These are phyloP conservation scores for Melanargia galathea DNA, from an alignment of 2,888 invertebrate species.

Conservation along the genomic window DNA sequence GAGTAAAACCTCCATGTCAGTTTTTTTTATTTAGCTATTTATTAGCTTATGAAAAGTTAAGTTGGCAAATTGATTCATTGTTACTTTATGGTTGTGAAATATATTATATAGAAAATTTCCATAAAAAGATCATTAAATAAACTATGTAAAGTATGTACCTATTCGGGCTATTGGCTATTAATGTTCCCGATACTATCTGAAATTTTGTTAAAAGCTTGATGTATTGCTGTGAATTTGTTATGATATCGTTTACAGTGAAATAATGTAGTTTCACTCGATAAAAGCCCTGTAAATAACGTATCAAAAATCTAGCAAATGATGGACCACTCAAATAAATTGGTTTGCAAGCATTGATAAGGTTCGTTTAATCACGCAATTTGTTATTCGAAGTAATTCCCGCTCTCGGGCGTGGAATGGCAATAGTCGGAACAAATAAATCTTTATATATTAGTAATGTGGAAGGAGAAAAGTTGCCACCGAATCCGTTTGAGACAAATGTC, in stretches of 20 bases:
- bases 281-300: constrained; percentile 29
- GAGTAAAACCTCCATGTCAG: neutral
- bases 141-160: no score
- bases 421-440: constrained; percentile 48
- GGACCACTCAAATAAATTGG: constrained; percentile 59
- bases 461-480: constrained; percentile 64
- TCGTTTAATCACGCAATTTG: constrained; percentile 42
- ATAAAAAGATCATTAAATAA: no score
- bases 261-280: constrained; percentile 21
- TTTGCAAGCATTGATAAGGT: constrained; percentile 43
- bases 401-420: constrained; percentile 36
- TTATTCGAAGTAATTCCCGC: constrained; percentile 38
- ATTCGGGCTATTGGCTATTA: no score
- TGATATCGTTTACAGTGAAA: constrained; percentile 6
- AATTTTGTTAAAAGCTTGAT: constrained; percentile 9
- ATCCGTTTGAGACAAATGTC: constrained; percentile 73
- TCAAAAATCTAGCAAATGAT: constrained; percentile 42
- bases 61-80: no score
- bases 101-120: no score
- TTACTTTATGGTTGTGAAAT: no score
- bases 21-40: no score
- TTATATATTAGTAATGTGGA: constrained; percentile 50
- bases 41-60: no score
- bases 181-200: neutral
- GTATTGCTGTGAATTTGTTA: constrained; percentile 11